phyloP scores from a whole-genome alignment of 2,888 invertebrate genomes.

The Chrysolina americana region DNA sequence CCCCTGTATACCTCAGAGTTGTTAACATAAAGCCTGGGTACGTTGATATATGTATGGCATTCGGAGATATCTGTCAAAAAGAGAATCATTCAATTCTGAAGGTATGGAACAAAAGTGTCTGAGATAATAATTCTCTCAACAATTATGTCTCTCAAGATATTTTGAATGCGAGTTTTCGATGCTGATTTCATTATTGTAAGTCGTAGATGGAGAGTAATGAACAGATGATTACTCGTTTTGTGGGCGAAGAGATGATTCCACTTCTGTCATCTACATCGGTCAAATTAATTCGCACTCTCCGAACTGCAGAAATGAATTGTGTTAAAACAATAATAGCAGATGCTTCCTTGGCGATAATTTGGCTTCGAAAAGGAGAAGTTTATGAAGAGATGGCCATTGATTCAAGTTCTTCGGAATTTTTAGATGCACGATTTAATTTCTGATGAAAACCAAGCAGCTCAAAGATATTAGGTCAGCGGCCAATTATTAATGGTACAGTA shows the following conservation, averaged over 20 bases:
- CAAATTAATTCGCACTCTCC: neutral
- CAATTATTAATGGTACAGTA: too few species aligned
- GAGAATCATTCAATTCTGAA: neutral
- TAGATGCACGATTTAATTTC: neutral
- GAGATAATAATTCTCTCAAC: neutral
- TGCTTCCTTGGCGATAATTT: neutral
- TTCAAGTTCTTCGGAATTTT: too few species aligned
- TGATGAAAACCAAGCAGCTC: too few species aligned
- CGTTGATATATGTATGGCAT: too few species aligned
- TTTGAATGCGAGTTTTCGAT: neutral
- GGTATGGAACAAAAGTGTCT: neutral
- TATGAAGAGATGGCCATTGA: neutral
- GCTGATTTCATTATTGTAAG: neutral
- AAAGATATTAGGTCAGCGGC: too few species aligned
- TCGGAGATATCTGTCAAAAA: neutral
- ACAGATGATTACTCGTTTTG: neutral
- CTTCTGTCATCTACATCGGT: neutral
- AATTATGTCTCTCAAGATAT: neutral
- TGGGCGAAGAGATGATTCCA: neutral
- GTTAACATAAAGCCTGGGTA: too few species aligned
- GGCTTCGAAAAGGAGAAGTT: neutral
- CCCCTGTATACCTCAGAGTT: too few species aligned
- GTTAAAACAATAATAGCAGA: neutral
- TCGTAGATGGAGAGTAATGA: neutral
- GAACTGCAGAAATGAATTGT: neutral